These are phyloP conservation scores for Vulpes lagopus DNA, from an alignment of 2,113 vertebrate genomes.

Conservation along the genomic window DNA sequence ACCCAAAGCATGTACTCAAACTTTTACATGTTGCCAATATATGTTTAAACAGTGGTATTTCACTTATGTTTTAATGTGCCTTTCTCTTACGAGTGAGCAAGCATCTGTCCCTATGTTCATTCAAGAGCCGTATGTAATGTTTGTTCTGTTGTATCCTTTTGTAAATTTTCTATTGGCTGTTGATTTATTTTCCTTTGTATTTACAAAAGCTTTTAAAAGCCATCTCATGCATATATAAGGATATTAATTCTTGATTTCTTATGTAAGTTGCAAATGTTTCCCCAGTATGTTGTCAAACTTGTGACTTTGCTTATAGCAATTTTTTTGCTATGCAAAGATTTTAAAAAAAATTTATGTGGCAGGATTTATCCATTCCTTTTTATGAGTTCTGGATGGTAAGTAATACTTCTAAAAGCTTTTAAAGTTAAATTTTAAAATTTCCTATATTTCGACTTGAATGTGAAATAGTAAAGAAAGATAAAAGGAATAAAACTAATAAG, in stretches of 20 bases:
- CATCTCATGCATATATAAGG: not conserved
- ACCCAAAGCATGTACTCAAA: not conserved
- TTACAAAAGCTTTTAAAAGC: not conserved
- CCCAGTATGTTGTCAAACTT: not conserved
- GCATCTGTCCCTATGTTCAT: not conserved
- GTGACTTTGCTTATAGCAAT: not conserved
- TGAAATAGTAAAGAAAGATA: not conserved
- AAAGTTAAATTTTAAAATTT: not conserved
- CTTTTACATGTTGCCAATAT: not conserved
- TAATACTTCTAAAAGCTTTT: not conserved
- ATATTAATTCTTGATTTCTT: not conserved
- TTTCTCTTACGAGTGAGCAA: not conserved
- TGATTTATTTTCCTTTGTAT: not conserved
- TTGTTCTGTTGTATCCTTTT: slow-evolving; percentile 15
- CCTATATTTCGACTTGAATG: not conserved
- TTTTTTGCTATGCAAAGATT: slow-evolving; percentile 7
- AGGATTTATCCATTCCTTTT: slow-evolving; percentile 4
- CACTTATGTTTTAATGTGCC: not conserved
- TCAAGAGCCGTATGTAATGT: not conserved
- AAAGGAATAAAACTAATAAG: not conserved
- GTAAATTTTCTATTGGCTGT: not conserved
- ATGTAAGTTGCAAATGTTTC: slow-evolving; percentile 8
- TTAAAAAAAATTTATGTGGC: not conserved
- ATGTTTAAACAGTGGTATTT: not conserved
- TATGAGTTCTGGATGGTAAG: not conserved